Percentiles rank a stretch among this genome's conserved stretches.
These are phyloP conservation scores for Peromyscus attwateri DNA, from an alignment of 2,797 vertebrate species.

Conservation along the genomic window DNA sequence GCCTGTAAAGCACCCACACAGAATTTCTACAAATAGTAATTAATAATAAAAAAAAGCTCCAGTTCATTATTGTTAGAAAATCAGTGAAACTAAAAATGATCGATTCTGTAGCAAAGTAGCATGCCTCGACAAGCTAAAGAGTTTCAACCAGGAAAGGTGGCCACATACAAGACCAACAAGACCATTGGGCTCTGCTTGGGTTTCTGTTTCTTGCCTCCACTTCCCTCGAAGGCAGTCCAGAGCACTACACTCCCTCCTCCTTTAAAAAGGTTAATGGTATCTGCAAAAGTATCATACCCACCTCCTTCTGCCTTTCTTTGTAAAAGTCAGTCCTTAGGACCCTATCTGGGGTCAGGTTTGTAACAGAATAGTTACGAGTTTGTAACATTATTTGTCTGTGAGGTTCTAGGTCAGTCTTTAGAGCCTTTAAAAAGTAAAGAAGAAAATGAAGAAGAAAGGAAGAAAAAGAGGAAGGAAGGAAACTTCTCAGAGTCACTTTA, in stretches of 20 bases:
- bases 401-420: background rate
- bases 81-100: background rate
- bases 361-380: background rate
- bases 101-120: background rate
- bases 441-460: background rate
- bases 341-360: background rate
- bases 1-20: accelerated
- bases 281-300: background rate
- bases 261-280: background rate
- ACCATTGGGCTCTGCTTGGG: background rate
- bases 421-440: background rate
- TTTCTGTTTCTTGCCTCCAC: background rate
- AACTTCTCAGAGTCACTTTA: background rate
- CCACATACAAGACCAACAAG: too few species aligned
- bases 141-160: background rate
- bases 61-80: background rate
- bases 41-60: background rate
- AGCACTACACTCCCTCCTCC: background rate
- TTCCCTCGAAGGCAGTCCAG: too few species aligned
- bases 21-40: background rate
- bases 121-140: background rate
- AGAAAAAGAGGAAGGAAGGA: background rate
- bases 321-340: too few species aligned
- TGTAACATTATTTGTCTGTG: background rate
- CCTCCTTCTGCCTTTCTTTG: background rate